Evolutionary conservation across 2,797 vertebrate species (phyloP).

Genomic region (Trachurus trachurus): DNA sequence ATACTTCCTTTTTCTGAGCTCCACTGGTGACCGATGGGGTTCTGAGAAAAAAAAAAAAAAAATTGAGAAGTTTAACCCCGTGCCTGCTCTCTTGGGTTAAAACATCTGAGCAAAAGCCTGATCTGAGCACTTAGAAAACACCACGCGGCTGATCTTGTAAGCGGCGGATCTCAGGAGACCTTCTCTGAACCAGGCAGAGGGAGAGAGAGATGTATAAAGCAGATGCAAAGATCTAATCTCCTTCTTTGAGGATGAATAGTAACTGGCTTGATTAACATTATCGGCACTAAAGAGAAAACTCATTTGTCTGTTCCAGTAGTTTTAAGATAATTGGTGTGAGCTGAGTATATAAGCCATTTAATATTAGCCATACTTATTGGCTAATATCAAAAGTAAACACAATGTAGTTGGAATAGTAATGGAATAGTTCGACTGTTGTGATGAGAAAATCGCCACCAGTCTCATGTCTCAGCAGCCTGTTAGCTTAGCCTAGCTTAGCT

Average conservation of each 20-base stretch:
- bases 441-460: neutral
- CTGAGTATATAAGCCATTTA: neutral
- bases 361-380: neutral
- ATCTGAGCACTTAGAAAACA: constrained; percentile 65
- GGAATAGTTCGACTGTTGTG: neutral
- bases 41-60: constrained; percentile 34
- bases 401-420: no score
- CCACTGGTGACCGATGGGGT: constrained; percentile 51
- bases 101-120: constrained; percentile 57
- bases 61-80: constrained; percentile 73
- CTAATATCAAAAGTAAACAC: neutral
- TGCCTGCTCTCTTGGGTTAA: constrained; percentile 60
- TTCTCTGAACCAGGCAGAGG: constrained; percentile 38
- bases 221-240: constrained; percentile 40
- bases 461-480: neutral
- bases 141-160: constrained; percentile 54
- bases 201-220: neutral
- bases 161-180: constrained; percentile 60
- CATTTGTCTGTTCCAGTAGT: neutral
- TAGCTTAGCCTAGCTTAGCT: neutral
- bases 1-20: constrained; percentile 40
- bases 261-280: constrained; percentile 3
- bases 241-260: constrained; percentile 12
- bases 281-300: constrained; percentile 4
- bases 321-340: neutral